Conservation (phyloP, 1,140 invertebrate genomes). For the Drosophila nigrodunni region DNA sequence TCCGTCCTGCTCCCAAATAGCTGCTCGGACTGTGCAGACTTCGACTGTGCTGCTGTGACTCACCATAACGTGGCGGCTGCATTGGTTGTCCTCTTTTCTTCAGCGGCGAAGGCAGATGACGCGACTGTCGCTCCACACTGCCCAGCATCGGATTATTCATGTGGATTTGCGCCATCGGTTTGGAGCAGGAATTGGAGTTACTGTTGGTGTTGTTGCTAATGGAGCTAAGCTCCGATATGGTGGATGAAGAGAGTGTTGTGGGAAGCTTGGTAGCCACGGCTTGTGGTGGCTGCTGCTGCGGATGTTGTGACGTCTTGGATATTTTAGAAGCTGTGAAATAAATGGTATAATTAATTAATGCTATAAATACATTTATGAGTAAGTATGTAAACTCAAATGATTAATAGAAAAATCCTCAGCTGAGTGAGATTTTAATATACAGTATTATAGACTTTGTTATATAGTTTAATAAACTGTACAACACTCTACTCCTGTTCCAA, state of each 20-base stretch:
- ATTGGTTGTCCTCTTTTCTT: slow-evolving; percentile 66
- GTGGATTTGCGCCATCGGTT: slow-evolving; percentile 29
- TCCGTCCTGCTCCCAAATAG: slow-evolving; percentile 58
- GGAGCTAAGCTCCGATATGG: slow-evolving; percentile 81
- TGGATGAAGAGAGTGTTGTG: slow-evolving; percentile 71
- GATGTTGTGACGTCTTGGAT: slow-evolving; percentile 34
- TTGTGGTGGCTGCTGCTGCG: slow-evolving; percentile 21
- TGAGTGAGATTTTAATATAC: no score
- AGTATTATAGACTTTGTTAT: no score
- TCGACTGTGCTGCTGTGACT: slow-evolving; percentile 57
- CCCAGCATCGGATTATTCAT: slow-evolving; percentile 44
- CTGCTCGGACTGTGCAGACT: slow-evolving; percentile 67
- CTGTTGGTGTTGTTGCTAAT: slow-evolving; percentile 70
- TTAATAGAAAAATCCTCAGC: no score
- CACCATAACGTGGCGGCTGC: slow-evolving; percentile 71
- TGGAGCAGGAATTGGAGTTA: slow-evolving; percentile 47
- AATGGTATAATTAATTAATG: background rate
- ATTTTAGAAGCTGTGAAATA: slow-evolving; percentile 50
- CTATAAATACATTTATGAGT: no score
- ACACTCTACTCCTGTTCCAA: no score
- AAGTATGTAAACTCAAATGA: no score
- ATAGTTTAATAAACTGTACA: no score
- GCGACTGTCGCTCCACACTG: slow-evolving; percentile 71
- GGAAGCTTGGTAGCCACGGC: slow-evolving; percentile 45
- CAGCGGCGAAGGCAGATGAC: slow-evolving; percentile 76